Base-by-base conservation (phyloP, 2,888 invertebrate genomes). In the Lithophane socia region DNA sequence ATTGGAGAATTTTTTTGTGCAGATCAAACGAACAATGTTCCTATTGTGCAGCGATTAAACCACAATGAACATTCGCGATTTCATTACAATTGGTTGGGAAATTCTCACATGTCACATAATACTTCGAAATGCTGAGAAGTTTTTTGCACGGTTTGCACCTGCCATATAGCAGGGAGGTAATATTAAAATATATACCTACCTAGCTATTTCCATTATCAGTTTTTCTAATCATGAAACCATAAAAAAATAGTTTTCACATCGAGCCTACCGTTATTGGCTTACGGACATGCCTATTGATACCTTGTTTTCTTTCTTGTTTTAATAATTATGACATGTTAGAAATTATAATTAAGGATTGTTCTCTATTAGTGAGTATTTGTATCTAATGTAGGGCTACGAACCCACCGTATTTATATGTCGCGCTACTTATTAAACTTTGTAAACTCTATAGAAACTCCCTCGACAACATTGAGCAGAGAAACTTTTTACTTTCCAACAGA, bases 1-100 rank as follows among this genome's bases (percentile, higher is more conserved):
- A 76, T 83, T 82, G 75, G 85, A 79, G 66, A 77, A 87, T 79
- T 90, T 86, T 91, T 92, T 90, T 90, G 89, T 86, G 78, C 83
- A 87, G 89, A 90, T 92, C 86, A 87, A 88, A 88, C 87, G 92
- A 92, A 94, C 94, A 95, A 94, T 94, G 91, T 91, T 87, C 83
- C 91, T 91, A 93, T 94, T 94, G 94, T 94, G 89, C 81, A 89
- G 86, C 91, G 92, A 93, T 94, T 94, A 93, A 92, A 94, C 91
- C 94, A 95, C 94, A 95, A 94, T 93, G 91, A 91, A 87, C 90
- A 90, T 90, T 92, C 87, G 91, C 87, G 92, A 94, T 95, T 95
- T 95, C 94, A 93, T 94, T 94, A 95, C 93, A 94, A 94, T 92
- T 87, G 92, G 89, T 91, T 92, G 91, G 89, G 91, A 94, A 93